Base-by-base conservation (phyloP, 1,140 invertebrate species). In the Saccostrea echinata region DNA sequence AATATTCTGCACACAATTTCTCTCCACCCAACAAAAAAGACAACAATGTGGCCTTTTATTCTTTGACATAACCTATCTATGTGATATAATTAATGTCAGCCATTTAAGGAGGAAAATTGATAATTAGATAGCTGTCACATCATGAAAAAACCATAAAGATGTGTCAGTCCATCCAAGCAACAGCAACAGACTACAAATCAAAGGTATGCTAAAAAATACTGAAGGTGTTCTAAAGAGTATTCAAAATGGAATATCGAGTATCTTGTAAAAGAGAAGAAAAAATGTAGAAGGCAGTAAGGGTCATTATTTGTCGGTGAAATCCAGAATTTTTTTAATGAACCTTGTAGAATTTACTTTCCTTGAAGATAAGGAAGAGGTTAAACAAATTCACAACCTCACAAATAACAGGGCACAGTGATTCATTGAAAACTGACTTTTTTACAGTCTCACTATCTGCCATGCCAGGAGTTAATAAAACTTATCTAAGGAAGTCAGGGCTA, bases 301-400 rank as follows among this genome's bases (percentile, higher is more conserved):
- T 76, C 68, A 76, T 33, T 16, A 30, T 76, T 76, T 76, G 68
- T 27, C 4, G 27, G 68, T 76, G 68, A 30, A 76, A 30, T 76
- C 68, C 12, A 16, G 68, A 33, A 33, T 21, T 27, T 12, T 76
- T 76, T 33, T n/a, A n/a, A 76, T 76, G 68, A 76, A 27, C 27
- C 68, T 76, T 76, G 27, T 30, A 30, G 27, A 30, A 76, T 30
- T 27, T 30, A 33, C 24, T 76, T 76, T 76, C 68, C 30, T 71
- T 76, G 16, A 33, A 76, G 68, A 76, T 76, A 76, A 76, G 68
- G 27, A 76, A 76, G 33, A 30, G 68, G 68, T 76, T 30, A 27
- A 76, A 76, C 68, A 76, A 76, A 76, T 76, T 76, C 68, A 76
- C 68, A 76, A 76, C 27, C 8, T 76, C 12, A 30, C 24, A 27